A percentile compares a stretch with the other conserved stretches of the same genome.
These are phyloP conservation scores for Heliothis subflexa DNA, from an alignment of 1,140 invertebrate species.

Conservation along the genomic window DNA sequence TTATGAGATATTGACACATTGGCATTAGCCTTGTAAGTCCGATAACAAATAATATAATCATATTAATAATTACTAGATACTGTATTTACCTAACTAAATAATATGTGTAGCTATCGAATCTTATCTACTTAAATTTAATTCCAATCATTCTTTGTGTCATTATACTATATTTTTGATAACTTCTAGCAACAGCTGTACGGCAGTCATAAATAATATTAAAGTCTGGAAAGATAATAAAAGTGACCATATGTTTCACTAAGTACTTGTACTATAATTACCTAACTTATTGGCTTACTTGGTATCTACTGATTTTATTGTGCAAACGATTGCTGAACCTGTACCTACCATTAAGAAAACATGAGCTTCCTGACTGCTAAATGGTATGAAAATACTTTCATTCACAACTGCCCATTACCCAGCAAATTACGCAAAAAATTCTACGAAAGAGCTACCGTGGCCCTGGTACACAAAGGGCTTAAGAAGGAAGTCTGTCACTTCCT, in stretches of 20 bases:
- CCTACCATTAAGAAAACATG: too few species aligned
- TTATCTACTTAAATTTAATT: constrained; percentile 39
- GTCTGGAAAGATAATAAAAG: neutral
- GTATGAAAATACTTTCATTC: too few species aligned
- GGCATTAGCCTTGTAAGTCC: constrained; percentile 36
- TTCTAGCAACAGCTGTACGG: neutral
- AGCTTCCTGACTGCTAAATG: too few species aligned
- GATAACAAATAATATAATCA: constrained; percentile 44
- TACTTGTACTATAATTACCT: too few species aligned
- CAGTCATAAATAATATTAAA: constrained; percentile 5
- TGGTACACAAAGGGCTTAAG: too few species aligned
- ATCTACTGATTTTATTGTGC: too few species aligned
- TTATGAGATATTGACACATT: constrained; percentile 29
- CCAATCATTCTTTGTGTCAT: constrained; percentile 7
- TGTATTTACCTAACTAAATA: constrained; percentile 24
- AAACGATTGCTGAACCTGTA: too few species aligned
- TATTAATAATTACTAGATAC: constrained; percentile 44
- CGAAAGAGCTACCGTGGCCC: too few species aligned
- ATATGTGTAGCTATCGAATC: constrained; percentile 29
- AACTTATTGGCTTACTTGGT: too few species aligned
- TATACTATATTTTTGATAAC: neutral
- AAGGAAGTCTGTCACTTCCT: too few species aligned
- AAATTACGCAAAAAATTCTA: too few species aligned
- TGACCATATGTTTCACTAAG: neutral
- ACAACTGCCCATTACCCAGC: too few species aligned